These are phyloP conservation scores for Mylabris sibirica DNA, from an alignment of 2,888 invertebrate species.

Conservation along the genomic window DNA sequence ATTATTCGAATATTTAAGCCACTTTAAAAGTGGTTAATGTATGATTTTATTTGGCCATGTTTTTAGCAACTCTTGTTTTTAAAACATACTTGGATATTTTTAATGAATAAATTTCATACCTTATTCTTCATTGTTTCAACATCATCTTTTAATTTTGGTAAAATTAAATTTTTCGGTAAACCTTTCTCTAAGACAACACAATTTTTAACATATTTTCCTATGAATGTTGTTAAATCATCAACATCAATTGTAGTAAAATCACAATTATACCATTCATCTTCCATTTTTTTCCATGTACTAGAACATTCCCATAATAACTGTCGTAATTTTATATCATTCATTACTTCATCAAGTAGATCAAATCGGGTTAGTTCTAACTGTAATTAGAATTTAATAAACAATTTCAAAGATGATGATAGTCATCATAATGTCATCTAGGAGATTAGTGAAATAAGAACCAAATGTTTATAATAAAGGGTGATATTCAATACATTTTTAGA, in stretches of 20 bases:
- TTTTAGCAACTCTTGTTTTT: background rate
- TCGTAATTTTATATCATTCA: constrained; percentile 80
- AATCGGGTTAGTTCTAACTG: constrained; percentile 84
- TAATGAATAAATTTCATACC: constrained; percentile 56
- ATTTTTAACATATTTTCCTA: constrained; percentile 74
- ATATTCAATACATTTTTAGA: too few species aligned
- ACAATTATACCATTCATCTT: constrained; percentile 71
- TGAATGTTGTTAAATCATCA: constrained; percentile 75
- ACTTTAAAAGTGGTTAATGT: too few species aligned
- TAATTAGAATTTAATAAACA: constrained; percentile 28
- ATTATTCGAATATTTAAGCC: too few species aligned
- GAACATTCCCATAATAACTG: constrained; percentile 82
- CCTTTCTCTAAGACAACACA: constrained; percentile 84
- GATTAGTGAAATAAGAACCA: too few species aligned
- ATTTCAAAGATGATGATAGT: background rate
- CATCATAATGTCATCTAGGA: too few species aligned
- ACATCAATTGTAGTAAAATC: constrained; percentile 73
- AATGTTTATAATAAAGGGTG: too few species aligned
- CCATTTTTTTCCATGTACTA: constrained; percentile 75
- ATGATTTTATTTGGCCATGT: too few species aligned
- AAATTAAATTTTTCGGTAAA: constrained; percentile 79
- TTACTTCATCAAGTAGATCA: constrained; percentile 81
- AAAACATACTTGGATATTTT: too few species aligned
- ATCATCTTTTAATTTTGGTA: constrained; percentile 77
- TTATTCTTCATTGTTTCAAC: constrained; percentile 83